Conservation (phyloP, 2,797 vertebrate genomes). For the Melanotaenia pygmaea region DNA sequence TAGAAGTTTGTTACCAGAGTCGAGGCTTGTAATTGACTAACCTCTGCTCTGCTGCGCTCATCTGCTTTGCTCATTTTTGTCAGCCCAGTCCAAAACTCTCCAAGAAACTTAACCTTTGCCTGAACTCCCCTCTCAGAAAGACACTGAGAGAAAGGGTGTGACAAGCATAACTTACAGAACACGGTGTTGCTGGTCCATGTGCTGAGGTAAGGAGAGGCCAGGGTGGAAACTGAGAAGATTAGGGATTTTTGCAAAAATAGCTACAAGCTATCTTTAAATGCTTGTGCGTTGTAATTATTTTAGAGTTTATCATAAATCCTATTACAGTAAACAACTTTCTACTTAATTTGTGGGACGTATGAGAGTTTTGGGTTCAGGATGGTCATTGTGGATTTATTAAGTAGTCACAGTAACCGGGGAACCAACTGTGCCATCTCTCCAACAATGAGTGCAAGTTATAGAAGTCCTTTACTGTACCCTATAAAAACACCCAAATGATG, state of each 20-base stretch:
- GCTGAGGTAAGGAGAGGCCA: slow-evolving; percentile 35
- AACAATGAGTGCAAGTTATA: slow-evolving; percentile 42
- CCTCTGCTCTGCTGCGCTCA: slow-evolving; percentile 71
- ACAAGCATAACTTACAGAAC: slow-evolving; percentile 59
- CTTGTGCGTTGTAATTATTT: slow-evolving; percentile 47
- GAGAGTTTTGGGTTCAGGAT: slow-evolving; percentile 33
- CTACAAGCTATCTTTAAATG: slow-evolving; percentile 54
- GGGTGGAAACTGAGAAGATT: slow-evolving; percentile 11
- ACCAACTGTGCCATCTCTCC: slow-evolving; percentile 40
- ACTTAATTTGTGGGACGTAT: slow-evolving; percentile 40
- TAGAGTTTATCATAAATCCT: slow-evolving; percentile 52
- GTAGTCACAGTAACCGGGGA: slow-evolving; percentile 54
- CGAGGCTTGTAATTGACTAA: slow-evolving; percentile 78
- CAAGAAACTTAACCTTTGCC: slow-evolving; percentile 75
- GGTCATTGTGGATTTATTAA: slow-evolving; percentile 12
- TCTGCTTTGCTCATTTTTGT: slow-evolving; percentile 72
- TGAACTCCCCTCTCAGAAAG: slow-evolving; percentile 67
- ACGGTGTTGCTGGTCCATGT: slow-evolving; percentile 33
- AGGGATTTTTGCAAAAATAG: slow-evolving; percentile 43
- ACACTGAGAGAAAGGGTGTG: slow-evolving; percentile 50
- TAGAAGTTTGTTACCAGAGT: slow-evolving; percentile 75
- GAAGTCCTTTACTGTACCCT: slow-evolving; percentile 21
- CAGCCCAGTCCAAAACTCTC: slow-evolving; percentile 64
- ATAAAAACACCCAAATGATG: slow-evolving; percentile 21
- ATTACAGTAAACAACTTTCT: slow-evolving; percentile 41